A percentile compares a stretch with the other conserved stretches of the same genome.
phyloP scores from a whole-genome alignment of 2,113 vertebrate species.

The Pseudopipra pipra region DNA sequence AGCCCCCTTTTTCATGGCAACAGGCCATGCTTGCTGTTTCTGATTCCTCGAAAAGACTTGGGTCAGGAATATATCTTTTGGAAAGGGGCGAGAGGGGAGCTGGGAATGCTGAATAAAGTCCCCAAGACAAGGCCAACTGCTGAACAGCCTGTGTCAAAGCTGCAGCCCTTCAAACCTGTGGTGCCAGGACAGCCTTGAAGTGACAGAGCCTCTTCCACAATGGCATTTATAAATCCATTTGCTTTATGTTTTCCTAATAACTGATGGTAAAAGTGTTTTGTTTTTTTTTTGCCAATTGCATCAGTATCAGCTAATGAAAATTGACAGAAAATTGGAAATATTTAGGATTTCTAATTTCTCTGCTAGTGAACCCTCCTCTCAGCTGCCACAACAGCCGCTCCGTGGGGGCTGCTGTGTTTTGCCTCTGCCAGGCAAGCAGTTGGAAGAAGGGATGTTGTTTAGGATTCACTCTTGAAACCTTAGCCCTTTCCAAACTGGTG shows the following conservation, averaged over 20 bases:
- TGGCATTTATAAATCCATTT: neutral
- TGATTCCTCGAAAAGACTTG: neutral
- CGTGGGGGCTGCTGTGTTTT: rapidly evolving
- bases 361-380: neutral
- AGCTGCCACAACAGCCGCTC: neutral
- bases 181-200: neutral
- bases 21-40: neutral
- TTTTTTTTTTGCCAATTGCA: neutral
- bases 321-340: neutral
- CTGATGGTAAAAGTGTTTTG: neutral
- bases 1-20: neutral
- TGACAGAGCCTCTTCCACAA: neutral
- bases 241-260: neutral
- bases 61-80: neutral
- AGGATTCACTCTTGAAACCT: neutral
- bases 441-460: neutral
- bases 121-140: neutral
- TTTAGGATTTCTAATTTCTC: neutral
- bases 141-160: neutral
- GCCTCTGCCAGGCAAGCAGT: neutral
- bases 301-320: neutral
- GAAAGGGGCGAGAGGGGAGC: neutral
- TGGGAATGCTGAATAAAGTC: neutral
- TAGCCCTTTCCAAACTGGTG: neutral
- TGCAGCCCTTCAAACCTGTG: neutral